Evolutionary conservation across 2,797 vertebrate species (phyloP), one percentile per base, ranked within the genome.

Genomic region (Sebastes hopkinsi): DNA sequence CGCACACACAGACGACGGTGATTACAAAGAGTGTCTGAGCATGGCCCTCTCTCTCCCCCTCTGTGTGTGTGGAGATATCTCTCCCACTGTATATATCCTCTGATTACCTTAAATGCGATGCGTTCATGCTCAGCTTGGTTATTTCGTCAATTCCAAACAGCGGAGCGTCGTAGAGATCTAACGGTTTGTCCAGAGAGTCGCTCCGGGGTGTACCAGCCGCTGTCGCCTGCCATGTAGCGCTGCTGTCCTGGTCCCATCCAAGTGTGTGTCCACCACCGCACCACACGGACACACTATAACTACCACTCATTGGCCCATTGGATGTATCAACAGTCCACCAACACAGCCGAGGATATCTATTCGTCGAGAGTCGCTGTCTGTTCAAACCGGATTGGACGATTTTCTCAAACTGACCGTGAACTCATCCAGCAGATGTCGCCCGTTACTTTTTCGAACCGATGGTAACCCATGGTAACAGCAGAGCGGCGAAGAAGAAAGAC

Each of bases 301-400:
- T 42, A 75, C 66, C 81, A 32, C 46, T 64, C 79, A 67, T 38
- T 38, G 36, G 64, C 8, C 79, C 73, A 94, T 94, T 95, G 94
- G 94, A 67, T 16, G 88, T 14, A 62, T 4, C 32, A 54, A 6
- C 88, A 87, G 88, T 92, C 89, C 86, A 77, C 81, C 75, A 85
- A 85, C 65, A 11, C 65, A 30, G 75, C 66, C 0, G 16, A 62
- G 83, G 68, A 25, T 82, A 82, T 46, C 89, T 38, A 95, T 94
- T 95, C 60, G 94, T 82, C 87, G 36, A 30, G 38, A 2, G 5
- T n/a, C 27, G 3, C 80, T 25, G 82, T 54, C 85, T 88, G 69
- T 74, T 77, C 71, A 59, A 55, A 77, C 76, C 67, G 68, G 90
- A 94, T 94, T 95, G 94, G 94, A 87, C 85, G 0, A 36, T 81